phyloP scores from a whole-genome alignment of 2,797 vertebrate genomes.

The Catharus ustulatus region DNA sequence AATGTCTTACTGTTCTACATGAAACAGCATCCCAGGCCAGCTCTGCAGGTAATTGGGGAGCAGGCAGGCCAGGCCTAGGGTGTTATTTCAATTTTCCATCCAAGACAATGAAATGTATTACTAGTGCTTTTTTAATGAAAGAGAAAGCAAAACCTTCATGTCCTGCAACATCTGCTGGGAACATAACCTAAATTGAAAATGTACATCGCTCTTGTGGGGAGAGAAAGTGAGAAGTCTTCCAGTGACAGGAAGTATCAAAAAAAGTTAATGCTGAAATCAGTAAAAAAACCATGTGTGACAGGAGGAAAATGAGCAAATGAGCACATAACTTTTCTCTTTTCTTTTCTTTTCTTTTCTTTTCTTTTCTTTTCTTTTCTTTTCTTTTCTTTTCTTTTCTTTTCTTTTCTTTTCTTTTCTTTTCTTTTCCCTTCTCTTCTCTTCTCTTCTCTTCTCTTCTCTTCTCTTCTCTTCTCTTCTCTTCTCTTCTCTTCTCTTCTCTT shows the following conservation, averaged over 20 bases:
- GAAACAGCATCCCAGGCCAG: too few species aligned
- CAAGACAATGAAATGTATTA: conserved; percentile 55
- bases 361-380: background rate
- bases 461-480: too few species aligned
- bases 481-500: too few species aligned
- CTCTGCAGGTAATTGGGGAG: too few species aligned
- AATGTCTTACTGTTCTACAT: too few species aligned
- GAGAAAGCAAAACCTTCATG: conserved; percentile 62
- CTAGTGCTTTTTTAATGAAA: conserved; percentile 65
- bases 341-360: background rate
- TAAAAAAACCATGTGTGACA: conserved; percentile 58
- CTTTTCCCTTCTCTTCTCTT: too few species aligned
- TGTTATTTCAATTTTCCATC: too few species aligned
- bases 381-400: too few species aligned
- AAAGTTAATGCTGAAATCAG: conserved; percentile 65
- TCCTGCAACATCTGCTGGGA: conserved; percentile 69
- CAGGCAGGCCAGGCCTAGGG: too few species aligned
- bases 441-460: too few species aligned
- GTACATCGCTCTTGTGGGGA: conserved; percentile 35
- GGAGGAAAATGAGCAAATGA: conserved; percentile 42
- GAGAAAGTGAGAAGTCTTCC: conserved; percentile 29
- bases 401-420: too few species aligned
- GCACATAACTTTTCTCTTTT: background rate
- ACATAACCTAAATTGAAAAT: conserved; percentile 75
- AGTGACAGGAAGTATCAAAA: conserved; percentile 64